phyloP scores from a whole-genome alignment of 2,888 invertebrate genomes.

The Drosophila leonis region DNA sequence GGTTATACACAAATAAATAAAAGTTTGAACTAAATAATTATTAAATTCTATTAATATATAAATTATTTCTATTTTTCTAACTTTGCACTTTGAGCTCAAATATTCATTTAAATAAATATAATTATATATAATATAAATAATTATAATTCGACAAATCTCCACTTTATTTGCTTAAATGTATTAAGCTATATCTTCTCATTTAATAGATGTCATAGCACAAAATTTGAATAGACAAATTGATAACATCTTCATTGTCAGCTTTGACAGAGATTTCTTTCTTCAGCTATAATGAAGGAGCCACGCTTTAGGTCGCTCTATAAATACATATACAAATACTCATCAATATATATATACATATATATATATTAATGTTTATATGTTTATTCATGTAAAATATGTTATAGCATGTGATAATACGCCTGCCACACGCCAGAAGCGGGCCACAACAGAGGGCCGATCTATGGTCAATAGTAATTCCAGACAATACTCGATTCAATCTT shows the following conservation, averaged over 20 bases:
- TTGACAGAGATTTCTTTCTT: conserved; percentile 50
- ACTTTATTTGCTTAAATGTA: not conserved
- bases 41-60: not conserved
- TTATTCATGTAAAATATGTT: conserved; percentile 3
- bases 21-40: not conserved
- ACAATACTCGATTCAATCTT: conserved; percentile 18
- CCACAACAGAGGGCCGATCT: not conserved
- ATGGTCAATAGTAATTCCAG: conserved; percentile 20
- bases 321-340: not conserved
- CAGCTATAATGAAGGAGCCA: conserved; percentile 57
- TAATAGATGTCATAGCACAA: not conserved
- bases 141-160: not conserved
- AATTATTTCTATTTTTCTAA: not conserved
- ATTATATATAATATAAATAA: no score
- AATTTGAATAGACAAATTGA: not conserved
- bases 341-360: not conserved
- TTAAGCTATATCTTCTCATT: conserved; percentile 1
- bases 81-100: not conserved
- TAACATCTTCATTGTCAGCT: conserved; percentile 32
- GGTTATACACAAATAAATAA: not conserved
- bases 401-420: conserved; percentile 48
- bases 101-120: not conserved
- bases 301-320: conserved; percentile 25
- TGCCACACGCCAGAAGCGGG: conserved; percentile 59
- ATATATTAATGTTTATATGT: conserved; percentile 1